phyloP scores from a whole-genome alignment of 2,888 invertebrate species.

The Lepidonotus clava region DNA sequence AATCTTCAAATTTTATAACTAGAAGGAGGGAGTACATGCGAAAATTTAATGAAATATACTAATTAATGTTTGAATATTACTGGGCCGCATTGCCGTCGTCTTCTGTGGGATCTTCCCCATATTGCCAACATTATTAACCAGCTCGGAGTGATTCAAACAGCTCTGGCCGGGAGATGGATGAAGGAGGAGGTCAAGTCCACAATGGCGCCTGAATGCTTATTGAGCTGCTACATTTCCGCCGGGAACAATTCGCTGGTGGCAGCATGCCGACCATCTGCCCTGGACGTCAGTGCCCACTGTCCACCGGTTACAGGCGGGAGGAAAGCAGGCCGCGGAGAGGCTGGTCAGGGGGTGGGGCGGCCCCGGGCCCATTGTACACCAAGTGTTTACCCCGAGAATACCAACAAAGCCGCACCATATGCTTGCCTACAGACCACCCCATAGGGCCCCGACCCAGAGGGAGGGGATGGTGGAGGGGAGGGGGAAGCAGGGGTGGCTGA shows the following conservation, averaged over 20 bases:
- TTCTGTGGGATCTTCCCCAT: too few relatives aligned
- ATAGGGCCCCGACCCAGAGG: not conserved
- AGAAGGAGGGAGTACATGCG: too few relatives aligned
- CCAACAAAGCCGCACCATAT: not conserved
- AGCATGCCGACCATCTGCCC: slow-evolving; percentile 12
- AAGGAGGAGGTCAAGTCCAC: slow-evolving; percentile 8
- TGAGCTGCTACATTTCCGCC: not conserved
- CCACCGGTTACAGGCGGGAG: not conserved
- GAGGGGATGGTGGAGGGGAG: not conserved
- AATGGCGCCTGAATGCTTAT: slow-evolving; percentile 1
- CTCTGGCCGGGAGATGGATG: not conserved
- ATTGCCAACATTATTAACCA: not conserved
- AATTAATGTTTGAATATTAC: too few relatives aligned
- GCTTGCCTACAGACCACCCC: too few relatives aligned
- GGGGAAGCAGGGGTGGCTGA: not conserved
- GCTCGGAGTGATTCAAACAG: not conserved
- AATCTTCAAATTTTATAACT: too few relatives aligned
- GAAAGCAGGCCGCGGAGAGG: not conserved
- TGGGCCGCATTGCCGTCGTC: too few relatives aligned
- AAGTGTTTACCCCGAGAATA: slow-evolving; percentile 8
- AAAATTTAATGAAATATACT: too few relatives aligned
- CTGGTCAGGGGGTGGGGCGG: not conserved
- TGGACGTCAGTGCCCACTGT: not conserved
- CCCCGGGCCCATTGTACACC: not conserved
- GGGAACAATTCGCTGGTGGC: slow-evolving; percentile 21